phyloP scores from a whole-genome alignment of 2,888 invertebrate species.

The Trileptium ribeirensis region DNA sequence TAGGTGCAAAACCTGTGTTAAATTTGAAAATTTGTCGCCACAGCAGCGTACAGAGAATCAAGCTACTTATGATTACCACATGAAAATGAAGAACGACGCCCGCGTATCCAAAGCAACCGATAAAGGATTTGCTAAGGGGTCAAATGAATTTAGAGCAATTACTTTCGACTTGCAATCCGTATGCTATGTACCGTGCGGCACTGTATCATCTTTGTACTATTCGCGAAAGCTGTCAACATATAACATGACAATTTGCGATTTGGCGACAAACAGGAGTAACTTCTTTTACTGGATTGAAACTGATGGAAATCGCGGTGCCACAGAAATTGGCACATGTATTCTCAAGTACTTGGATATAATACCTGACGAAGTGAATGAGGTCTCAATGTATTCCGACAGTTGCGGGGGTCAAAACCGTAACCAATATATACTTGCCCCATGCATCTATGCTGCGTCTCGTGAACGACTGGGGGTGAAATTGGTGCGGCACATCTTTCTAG shows the following conservation, averaged over 20 bases:
- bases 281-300: not conserved
- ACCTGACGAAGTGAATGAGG: too few species aligned
- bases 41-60: not conserved
- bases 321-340: too few species aligned
- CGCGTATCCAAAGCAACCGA: not conserved
- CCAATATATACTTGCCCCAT: too few species aligned
- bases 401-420: not conserved
- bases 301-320: not conserved
- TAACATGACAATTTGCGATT: too few species aligned
- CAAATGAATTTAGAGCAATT: not conserved
- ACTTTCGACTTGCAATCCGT: not conserved
- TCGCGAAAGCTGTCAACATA: too few species aligned
- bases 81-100: too few species aligned
- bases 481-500: not conserved
- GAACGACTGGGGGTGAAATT: not conserved
- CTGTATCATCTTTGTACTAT: too few species aligned
- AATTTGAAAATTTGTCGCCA: not conserved
- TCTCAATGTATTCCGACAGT: not conserved
- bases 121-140: not conserved
- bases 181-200: not conserved
- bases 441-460: too few species aligned
- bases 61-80: too few species aligned
- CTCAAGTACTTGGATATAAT: too few species aligned
- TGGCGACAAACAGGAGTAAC: too few species aligned
- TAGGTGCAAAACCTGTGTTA: not conserved